A percentile compares a stretch with the other conserved stretches of the same genome.
Conservation (phyloP, 2,888 invertebrate species). For the Drosophila mulleri region DNA sequence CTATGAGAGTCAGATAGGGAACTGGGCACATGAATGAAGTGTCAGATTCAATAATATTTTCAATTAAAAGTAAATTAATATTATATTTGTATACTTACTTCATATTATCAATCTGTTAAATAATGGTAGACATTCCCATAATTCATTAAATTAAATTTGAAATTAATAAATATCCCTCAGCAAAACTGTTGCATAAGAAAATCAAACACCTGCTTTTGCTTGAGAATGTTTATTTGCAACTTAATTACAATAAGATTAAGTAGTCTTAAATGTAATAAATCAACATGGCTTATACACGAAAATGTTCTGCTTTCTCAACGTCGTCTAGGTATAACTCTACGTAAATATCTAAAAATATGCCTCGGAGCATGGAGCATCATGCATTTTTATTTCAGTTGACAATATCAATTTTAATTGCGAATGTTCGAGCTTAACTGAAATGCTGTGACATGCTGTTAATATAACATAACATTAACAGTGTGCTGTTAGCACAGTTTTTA, state of each 20-base stretch:
- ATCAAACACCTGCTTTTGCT: slow-evolving; percentile 19
- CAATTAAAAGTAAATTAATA: not conserved
- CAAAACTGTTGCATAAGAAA: not conserved
- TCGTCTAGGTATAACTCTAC: slow-evolving; percentile 32
- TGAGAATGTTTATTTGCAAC: slow-evolving; percentile 54
- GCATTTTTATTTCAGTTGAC: slow-evolving; percentile 17
- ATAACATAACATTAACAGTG: slow-evolving; percentile 13
- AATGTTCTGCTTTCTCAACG: slow-evolving; percentile 6
- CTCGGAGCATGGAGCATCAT: slow-evolving; percentile 4
- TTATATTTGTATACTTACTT: not conserved
- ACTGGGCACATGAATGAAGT: not conserved
- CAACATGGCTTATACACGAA: slow-evolving; percentile 25
- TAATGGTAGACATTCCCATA: not conserved
- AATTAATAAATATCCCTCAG: too few relatives aligned
- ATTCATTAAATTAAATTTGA: not conserved
- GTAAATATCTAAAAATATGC: slow-evolving; percentile 41
- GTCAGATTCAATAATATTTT: not conserved
- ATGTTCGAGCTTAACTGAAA: slow-evolving; percentile 18
- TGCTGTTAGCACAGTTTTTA: slow-evolving; percentile 1
- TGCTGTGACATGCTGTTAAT: slow-evolving; percentile 48
- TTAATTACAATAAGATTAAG: slow-evolving; percentile 34
- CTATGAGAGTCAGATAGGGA: not conserved
- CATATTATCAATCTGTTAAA: not conserved
- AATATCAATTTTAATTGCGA: slow-evolving; percentile 29
- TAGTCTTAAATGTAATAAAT: slow-evolving; percentile 46